Percentiles rank a stretch among this genome's conserved stretches.
Conservation (phyloP, 2,797 vertebrate species). For the Glossophaga mutica region DNA sequence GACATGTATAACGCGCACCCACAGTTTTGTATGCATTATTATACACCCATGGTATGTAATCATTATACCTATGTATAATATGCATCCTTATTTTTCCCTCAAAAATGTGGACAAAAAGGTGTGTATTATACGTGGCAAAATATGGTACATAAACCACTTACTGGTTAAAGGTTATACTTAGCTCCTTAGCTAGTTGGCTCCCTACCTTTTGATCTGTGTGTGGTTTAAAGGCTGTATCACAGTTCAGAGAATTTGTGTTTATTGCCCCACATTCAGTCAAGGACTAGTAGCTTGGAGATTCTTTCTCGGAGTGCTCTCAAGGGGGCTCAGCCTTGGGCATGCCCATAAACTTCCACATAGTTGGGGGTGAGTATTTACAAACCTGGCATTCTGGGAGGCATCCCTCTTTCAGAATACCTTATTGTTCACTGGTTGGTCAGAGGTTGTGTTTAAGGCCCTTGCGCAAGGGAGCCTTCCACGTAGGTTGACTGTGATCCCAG, state of each 20-base stretch:
- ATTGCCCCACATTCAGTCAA: background rate
- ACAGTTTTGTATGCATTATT: too few species aligned
- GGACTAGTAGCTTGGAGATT: background rate
- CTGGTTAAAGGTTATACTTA: background rate
- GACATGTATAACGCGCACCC: too few species aligned
- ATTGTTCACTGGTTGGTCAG: background rate
- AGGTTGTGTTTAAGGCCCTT: background rate
- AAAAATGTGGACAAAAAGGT: too few species aligned
- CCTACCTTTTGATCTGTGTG: background rate
- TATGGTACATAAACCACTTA: background rate
- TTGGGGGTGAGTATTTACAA: background rate
- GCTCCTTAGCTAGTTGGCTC: background rate
- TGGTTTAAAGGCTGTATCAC: background rate
- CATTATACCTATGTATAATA: too few species aligned
- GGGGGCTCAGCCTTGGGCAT: background rate
- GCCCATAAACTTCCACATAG: background rate
- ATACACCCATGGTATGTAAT: too few species aligned
- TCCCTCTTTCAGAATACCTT: background rate
- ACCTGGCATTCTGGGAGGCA: background rate
- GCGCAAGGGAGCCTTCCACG: background rate
- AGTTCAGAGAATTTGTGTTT: conserved; percentile 10
- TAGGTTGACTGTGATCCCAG: background rate
- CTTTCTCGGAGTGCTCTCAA: background rate
- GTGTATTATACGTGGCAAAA: too few species aligned
- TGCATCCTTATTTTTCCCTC: too few species aligned